These are phyloP conservation scores for Tetragonula carbonaria DNA, from an alignment of 2,888 invertebrate species.

Conservation along the genomic window DNA sequence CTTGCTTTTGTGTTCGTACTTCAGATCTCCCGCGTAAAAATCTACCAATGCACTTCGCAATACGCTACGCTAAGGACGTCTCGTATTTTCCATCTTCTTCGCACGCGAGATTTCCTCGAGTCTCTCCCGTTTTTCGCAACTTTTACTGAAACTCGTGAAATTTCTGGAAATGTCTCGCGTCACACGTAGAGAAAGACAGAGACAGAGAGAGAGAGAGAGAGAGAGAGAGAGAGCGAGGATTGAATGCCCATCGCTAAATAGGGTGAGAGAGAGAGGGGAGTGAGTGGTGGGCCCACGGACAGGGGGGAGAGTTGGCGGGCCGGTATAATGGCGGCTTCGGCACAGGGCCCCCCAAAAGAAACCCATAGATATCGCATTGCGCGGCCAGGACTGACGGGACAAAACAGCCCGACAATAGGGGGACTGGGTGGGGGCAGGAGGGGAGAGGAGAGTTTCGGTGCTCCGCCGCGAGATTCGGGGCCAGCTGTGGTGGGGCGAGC, in stretches of 20 bases:
- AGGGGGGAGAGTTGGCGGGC: constrained; percentile 42
- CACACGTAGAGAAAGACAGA: constrained; percentile 13
- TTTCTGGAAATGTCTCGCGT: constrained; percentile 31
- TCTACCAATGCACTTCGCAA: no score
- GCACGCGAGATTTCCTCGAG: background rate
- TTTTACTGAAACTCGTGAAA: background rate
- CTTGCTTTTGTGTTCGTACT: no score
- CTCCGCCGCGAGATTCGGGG: constrained; percentile 70
- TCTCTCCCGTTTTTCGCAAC: background rate
- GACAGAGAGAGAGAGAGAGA: background rate
- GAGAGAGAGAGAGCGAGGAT: constrained; percentile 24
- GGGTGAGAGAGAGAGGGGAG: constrained; percentile 22
- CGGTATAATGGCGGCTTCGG: constrained; percentile 78
- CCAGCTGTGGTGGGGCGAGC: constrained; percentile 48
- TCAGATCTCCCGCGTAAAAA: no score
- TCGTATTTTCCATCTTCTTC: no score
- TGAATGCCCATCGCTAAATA: constrained; percentile 60
- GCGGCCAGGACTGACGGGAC: constrained; percentile 83
- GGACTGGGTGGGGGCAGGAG: constrained; percentile 64
- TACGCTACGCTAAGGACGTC: no score
- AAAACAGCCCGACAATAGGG: constrained; percentile 81
- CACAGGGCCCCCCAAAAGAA: constrained; percentile 78
- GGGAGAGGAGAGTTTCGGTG: constrained; percentile 33
- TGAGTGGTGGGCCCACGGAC: constrained; percentile 1
- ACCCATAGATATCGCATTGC: constrained; percentile 83